Evolutionary conservation across 1,140 invertebrate species (phyloP).

Genomic region (Colletes latitarsis): DNA sequence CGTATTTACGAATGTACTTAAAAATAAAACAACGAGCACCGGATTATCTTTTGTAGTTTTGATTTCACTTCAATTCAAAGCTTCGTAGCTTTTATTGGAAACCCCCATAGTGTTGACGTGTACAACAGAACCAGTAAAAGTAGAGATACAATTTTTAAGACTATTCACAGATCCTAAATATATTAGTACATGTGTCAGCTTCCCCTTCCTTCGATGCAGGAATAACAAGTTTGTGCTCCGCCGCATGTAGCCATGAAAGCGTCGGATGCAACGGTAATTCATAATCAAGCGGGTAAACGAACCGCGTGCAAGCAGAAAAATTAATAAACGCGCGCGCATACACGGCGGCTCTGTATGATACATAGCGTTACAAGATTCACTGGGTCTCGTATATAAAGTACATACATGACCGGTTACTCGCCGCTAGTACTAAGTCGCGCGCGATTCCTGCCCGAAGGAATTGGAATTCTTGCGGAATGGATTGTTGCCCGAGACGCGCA

Average conservation of each 20-base stretch:
- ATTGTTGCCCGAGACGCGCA: slow-evolving; percentile 30
- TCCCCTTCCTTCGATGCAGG: too few relatives aligned
- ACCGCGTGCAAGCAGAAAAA: neutral
- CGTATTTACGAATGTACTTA: too few relatives aligned
- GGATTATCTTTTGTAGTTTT: too few relatives aligned
- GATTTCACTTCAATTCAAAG: too few relatives aligned
- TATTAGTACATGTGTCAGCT: too few relatives aligned
- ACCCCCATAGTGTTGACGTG: too few relatives aligned
- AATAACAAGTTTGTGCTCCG: neutral
- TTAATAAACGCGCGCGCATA: neutral
- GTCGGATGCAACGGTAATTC: slow-evolving; percentile 12
- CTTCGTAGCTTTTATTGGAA: too few relatives aligned
- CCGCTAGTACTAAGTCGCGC: neutral
- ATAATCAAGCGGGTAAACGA: slow-evolving; percentile 11
- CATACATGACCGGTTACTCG: slow-evolving; percentile 12
- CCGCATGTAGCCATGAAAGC: neutral
- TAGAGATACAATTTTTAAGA: too few relatives aligned
- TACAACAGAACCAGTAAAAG: too few relatives aligned
- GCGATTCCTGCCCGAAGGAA: slow-evolving; percentile 29
- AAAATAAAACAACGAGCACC: too few relatives aligned
- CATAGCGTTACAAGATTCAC: slow-evolving; percentile 3
- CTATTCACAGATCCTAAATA: too few relatives aligned
- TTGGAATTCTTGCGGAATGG: slow-evolving; percentile 46
- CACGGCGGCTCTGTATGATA: neutral
- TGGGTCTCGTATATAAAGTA: neutral